These are phyloP conservation scores for Diaperis boleti DNA, from an alignment of 2,888 invertebrate genomes.

Conservation along the genomic window DNA sequence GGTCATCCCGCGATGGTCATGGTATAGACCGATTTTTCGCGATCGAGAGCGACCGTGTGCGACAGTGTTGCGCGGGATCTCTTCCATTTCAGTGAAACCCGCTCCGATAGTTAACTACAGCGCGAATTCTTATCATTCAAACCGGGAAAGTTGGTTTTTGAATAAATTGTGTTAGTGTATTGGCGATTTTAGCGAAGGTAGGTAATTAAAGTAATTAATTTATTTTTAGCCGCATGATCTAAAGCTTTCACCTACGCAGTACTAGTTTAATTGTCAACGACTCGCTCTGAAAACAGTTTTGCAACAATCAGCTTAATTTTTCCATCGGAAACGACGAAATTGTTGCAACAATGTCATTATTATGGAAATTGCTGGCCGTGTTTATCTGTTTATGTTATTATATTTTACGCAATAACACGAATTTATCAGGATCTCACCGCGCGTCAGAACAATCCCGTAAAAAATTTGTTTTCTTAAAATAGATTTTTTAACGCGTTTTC, in stretches of 20 bases:
- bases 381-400: slow-evolving; percentile 5
- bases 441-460: too few species aligned
- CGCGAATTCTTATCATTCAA: slow-evolving; percentile 3
- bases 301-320: slow-evolving; percentile 33
- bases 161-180: slow-evolving; percentile 2
- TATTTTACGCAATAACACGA: too few species aligned
- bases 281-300: slow-evolving; percentile 22
- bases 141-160: slow-evolving; percentile 8
- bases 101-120: slow-evolving; percentile 23
- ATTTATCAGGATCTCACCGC: too few species aligned
- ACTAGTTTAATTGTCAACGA: slow-evolving; percentile 17
- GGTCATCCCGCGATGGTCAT: slow-evolving; percentile 35
- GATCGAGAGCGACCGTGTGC: slow-evolving; percentile 10
- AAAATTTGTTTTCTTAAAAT: too few species aligned
- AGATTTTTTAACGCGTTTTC: too few species aligned
- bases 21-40: slow-evolving; percentile 15
- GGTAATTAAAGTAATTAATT: slow-evolving; percentile 15
- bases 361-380: background rate
- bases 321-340: slow-evolving; percentile 20
- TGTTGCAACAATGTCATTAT: slow-evolving; percentile 14
- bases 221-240: slow-evolving; percentile 29
- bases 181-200: background rate
- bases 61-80: slow-evolving; percentile 35
- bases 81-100: slow-evolving; percentile 34
- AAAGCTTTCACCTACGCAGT: slow-evolving; percentile 37